Base-by-base conservation (phyloP, 1,140 invertebrate genomes). In the Potamilus streckersoni region DNA sequence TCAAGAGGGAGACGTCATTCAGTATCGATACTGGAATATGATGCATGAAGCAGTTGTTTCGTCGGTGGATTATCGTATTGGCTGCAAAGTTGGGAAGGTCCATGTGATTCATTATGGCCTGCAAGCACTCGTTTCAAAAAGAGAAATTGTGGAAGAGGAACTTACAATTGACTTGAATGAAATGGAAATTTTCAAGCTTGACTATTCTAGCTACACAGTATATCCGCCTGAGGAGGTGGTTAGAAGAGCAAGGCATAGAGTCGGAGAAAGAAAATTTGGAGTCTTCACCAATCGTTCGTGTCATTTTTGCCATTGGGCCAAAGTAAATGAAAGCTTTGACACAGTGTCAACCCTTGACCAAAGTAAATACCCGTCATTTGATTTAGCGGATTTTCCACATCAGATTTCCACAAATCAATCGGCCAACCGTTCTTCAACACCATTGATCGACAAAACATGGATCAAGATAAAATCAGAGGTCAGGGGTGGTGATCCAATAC, bases 281-380 rank as follows among this genome's bases (percentile, higher is more conserved):
- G 13, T 75, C 2, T 57, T 75, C 23, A 63, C 73, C n/a, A 75
- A 75, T 64, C 58, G 73, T 63, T 64, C 66, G n/a, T 75, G 73
- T 38, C 73, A 75, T 64, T 75, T 75, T 38, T 75, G 73, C n/a
- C 67, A 75, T 60, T 75, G 73, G 73, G 73, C 66, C 6, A 75
- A 75, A 59, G 73, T 75, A 12, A 64, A 62, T 68, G 68, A 75
- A 31, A 49, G 38, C 38, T 49, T 49, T 49, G 38, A 49, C 6
- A 49, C 38, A 6, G 11, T 49, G 5, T 49, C 6, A 4, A 49
- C 38, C 38, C 38, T 49, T 49, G 38, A 8, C 38, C 6, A 49
- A 49, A 8, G 38, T 11, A 49, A 49, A 49, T 49, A 49, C 38
- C 5, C 38, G 2, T 8, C 38, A 11, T 49, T 49, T 49, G 5